phyloP scores from a whole-genome alignment of 1,140 invertebrate genomes.

The Ptiloglossa arizonensis region DNA sequence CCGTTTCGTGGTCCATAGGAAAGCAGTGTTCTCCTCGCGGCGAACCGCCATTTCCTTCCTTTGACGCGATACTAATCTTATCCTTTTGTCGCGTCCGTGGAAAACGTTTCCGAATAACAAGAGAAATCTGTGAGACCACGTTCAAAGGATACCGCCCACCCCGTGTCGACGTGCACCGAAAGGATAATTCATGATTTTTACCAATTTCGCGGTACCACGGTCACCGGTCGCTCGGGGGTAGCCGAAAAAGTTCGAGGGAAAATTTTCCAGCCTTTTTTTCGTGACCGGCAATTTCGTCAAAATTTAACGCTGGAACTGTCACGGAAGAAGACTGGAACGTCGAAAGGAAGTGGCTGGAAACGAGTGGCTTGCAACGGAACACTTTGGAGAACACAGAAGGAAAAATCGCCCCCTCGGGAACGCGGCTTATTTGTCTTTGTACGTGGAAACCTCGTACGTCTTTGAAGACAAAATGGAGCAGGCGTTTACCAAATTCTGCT shows the following conservation, averaged over 20 bases:
- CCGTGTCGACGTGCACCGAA: background rate
- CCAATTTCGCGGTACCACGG: background rate
- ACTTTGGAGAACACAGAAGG: background rate
- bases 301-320: conserved; percentile 16
- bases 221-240: no score
- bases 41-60: conserved; percentile 33
- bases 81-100: background rate
- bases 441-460: no score
- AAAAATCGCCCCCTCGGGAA: background rate
- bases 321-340: no score
- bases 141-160: no score
- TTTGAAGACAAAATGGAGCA: no score
- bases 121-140: background rate
- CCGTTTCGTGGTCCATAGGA: background rate
- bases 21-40: conserved; percentile 29
- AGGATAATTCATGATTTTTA: background rate
- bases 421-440: conserved; percentile 22
- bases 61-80: conserved; percentile 46
- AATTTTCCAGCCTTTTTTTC: no score
- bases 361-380: background rate
- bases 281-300: no score
- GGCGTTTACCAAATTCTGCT: no score
- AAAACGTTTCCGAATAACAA: background rate
- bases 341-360: no score
- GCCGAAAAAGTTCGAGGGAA: no score